Percentiles rank a stretch among this genome's conserved stretches.
Conservation (phyloP, 35 echinoderm and acorn worm genomes). For the Anneissia japonica region DNA sequence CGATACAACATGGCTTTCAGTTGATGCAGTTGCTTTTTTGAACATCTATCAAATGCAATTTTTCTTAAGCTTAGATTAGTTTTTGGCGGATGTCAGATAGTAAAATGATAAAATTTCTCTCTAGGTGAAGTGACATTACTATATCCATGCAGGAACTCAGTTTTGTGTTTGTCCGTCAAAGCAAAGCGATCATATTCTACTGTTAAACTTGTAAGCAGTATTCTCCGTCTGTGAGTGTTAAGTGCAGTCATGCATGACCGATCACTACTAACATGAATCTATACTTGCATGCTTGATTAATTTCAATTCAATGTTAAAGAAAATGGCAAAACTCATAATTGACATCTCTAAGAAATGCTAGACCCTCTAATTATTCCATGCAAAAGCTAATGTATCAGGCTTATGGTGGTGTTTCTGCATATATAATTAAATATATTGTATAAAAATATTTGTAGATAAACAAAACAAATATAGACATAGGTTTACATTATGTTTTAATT, state of each 20-base stretch:
- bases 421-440: too few relatives aligned
- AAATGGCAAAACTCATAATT: not conserved
- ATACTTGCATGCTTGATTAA: not conserved
- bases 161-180: not conserved
- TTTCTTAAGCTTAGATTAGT: not conserved
- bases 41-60: not conserved
- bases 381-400: too few relatives aligned
- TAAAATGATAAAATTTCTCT: not conserved
- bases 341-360: not conserved
- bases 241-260: not conserved
- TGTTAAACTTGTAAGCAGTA: not conserved
- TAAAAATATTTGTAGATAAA: too few relatives aligned
- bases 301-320: not conserved
- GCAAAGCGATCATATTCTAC: not conserved
- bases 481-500: not conserved
- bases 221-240: not conserved
- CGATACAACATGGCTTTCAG: too few relatives aligned
- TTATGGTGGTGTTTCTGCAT: too few relatives aligned
- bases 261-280: not conserved
- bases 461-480: not conserved
- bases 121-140: not conserved
- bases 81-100: not conserved
- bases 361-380: not conserved
- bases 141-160: not conserved
- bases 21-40: too few relatives aligned